These are phyloP conservation scores for Lepidochitona cinerea DNA, from an alignment of 2,888 invertebrate genomes.

Conservation along the genomic window DNA sequence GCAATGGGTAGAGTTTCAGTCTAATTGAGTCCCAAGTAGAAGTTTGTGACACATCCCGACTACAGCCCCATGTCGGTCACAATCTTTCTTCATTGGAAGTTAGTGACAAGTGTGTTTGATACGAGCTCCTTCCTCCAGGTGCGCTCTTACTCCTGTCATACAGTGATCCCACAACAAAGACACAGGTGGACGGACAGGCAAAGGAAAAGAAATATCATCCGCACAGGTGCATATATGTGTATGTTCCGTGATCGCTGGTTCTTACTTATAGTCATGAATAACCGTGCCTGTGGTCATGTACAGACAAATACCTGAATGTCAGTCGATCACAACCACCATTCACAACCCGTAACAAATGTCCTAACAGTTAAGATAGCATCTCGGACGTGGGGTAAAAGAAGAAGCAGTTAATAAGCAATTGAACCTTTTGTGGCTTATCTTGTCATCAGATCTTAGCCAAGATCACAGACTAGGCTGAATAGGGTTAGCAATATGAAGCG, in stretches of 20 bases:
- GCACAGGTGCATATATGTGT: conserved; percentile 1
- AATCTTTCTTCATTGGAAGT: neutral
- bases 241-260: neutral
- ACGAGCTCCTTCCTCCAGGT: neutral
- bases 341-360: conserved; percentile 1
- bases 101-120: conserved; percentile 5
- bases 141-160: neutral
- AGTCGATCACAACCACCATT: neutral
- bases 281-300: neutral
- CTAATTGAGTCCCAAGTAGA: conserved; percentile 7
- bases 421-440: conserved; percentile 7
- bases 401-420: conserved; percentile 9
- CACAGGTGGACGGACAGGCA: neutral
- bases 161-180: neutral
- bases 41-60: neutral
- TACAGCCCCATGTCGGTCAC: neutral
- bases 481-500: conserved; percentile 5
- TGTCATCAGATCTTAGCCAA: neutral
- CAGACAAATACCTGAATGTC: neutral
- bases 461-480: conserved; percentile 1
- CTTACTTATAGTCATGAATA: neutral
- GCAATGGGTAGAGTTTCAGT: conserved; percentile 2
- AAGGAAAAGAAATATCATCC: conserved; percentile 3
- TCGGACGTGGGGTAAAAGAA: neutral
- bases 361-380: conserved; percentile 4